These are phyloP conservation scores for Chloebia gouldiae DNA, from an alignment of 2,113 vertebrate genomes.

Conservation along the genomic window DNA sequence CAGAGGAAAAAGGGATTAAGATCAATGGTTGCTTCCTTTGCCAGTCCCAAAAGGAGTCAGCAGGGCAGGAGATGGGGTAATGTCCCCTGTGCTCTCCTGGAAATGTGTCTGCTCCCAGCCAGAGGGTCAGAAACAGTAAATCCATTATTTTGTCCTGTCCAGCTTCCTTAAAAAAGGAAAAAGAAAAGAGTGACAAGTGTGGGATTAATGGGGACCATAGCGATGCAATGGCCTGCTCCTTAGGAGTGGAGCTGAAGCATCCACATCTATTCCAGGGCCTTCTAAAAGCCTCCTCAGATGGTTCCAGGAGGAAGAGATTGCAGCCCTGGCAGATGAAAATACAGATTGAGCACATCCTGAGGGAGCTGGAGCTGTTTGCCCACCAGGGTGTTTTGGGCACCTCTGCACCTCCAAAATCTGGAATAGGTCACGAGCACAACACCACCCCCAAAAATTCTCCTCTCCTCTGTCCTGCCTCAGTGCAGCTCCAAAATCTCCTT, in stretches of 20 bases:
- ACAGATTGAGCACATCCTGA: rapidly evolving
- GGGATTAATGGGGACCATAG: background rate
- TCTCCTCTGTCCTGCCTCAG: background rate
- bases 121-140: background rate
- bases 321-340: background rate
- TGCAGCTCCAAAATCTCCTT: background rate
- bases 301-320: background rate
- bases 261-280: background rate
- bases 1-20: background rate
- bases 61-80: background rate
- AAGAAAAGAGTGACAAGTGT: background rate
- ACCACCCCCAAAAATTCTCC: background rate
- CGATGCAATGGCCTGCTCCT: background rate
- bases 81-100: background rate
- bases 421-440: background rate
- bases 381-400: background rate
- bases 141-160: background rate
- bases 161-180: background rate
- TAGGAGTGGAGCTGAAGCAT: background rate
- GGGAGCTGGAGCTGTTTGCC: background rate
- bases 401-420: background rate
- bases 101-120: background rate
- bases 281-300: background rate
- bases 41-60: background rate
- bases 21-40: background rate